phyloP scores from a whole-genome alignment of 2,888 invertebrate species.

The Amphipyra berbera region DNA sequence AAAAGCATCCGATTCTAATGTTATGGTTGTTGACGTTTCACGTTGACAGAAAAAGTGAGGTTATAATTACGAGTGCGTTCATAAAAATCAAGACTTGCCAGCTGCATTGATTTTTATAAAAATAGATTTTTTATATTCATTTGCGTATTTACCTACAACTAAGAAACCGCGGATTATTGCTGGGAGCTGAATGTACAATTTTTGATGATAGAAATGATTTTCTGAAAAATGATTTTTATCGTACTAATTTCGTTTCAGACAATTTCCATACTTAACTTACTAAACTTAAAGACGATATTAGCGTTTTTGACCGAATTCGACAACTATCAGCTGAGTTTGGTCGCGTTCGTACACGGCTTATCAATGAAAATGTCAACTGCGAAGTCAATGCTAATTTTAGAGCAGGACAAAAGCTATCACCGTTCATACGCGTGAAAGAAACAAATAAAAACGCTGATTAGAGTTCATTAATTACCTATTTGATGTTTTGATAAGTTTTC shows the following conservation, averaged over 20 bases:
- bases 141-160: no score
- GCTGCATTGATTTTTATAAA: no score
- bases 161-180: no score
- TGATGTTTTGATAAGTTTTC: slow-evolving; percentile 12
- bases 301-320: not conserved
- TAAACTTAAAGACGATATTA: no score
- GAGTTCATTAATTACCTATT: not conserved
- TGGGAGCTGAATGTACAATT: no score
- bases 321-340: slow-evolving; percentile 9
- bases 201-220: no score
- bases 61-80: slow-evolving; percentile 48
- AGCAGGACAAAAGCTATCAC: slow-evolving; percentile 25
- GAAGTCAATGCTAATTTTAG: slow-evolving; percentile 7
- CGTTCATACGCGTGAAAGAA: slow-evolving; percentile 33
- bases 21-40: no score
- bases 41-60: slow-evolving; percentile 12
- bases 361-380: slow-evolving; percentile 33
- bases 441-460: slow-evolving; percentile 12
- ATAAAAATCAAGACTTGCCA: not conserved
- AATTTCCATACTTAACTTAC: no score
- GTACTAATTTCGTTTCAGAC: no score
- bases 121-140: no score
- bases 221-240: no score
- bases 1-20: slow-evolving; percentile 54
- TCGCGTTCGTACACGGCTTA: slow-evolving; percentile 36